Conservation (phyloP, 2,113 vertebrate genomes). For the Sapajus apella region DNA sequence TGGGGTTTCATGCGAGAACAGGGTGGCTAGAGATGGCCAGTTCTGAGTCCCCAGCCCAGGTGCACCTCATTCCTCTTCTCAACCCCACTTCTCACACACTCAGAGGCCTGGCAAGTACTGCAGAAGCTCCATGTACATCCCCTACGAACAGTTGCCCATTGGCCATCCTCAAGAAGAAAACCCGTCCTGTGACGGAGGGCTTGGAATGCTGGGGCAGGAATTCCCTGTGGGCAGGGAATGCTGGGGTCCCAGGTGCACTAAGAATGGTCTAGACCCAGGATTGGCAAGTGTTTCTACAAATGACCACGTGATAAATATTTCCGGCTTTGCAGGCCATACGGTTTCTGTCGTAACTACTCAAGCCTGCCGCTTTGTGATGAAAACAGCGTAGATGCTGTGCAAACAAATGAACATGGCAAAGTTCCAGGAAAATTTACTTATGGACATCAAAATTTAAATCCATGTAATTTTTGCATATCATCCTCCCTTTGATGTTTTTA, state of each 20-base stretch:
- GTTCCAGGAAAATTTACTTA: neutral
- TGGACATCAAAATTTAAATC: neutral
- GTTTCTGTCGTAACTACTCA: neutral
- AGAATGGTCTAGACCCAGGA: neutral
- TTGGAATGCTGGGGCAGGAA: too few relatives aligned
- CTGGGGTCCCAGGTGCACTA: neutral
- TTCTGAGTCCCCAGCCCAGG: rapidly evolving
- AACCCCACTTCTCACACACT: rapidly evolving
- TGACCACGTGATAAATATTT: neutral
- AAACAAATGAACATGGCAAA: too few relatives aligned
- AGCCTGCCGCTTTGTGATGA: rapidly evolving
- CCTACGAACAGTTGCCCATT: neutral
- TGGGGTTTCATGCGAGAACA: neutral
- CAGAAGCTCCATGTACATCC: too few relatives aligned
- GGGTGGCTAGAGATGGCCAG: neutral
- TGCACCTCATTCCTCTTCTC: neutral
- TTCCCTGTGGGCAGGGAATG: rapidly evolving
- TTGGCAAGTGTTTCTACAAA: neutral
- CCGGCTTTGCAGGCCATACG: neutral
- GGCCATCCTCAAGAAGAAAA: neutral
- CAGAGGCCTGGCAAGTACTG: neutral
- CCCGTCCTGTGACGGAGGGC: neutral
- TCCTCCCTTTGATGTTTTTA: neutral
- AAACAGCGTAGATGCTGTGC: rapidly evolving
- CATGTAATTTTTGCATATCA: neutral